phyloP scores from a whole-genome alignment of 2,888 invertebrate genomes.

The Globia sparganii region DNA sequence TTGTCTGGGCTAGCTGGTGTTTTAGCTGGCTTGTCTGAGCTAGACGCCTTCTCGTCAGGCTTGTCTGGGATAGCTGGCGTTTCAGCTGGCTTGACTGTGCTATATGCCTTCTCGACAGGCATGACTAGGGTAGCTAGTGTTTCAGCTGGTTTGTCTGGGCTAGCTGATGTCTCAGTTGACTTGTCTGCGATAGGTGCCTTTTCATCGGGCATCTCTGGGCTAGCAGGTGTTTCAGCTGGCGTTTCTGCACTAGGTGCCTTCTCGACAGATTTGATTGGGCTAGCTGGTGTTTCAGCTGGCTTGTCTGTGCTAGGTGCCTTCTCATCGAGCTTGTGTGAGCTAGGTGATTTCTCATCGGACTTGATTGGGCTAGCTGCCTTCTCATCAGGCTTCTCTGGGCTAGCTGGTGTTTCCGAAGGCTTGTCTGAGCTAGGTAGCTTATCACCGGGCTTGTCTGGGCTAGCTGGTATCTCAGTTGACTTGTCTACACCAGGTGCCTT shows the following conservation, averaged over 20 bases:
- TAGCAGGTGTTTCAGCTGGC: background rate
- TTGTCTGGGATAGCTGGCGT: background rate
- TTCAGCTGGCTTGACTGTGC: no score
- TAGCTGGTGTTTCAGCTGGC: background rate
- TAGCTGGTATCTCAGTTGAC: background rate
- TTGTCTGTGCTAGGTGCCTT: background rate
- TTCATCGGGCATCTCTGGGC: no score
- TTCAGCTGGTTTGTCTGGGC: background rate
- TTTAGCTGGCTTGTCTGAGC: background rate
- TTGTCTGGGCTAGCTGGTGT: background rate
- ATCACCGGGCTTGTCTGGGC: no score
- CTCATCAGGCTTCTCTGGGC: background rate
- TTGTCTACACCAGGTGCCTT: background rate
- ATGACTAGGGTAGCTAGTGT: background rate
- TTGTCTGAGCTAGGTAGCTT: background rate
- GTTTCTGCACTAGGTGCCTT: background rate
- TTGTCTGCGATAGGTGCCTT: conserved; percentile 15
- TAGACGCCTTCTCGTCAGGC: background rate
- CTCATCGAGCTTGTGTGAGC: conserved; percentile 1
- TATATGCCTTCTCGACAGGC: background rate
- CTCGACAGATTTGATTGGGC: conserved; percentile 3
- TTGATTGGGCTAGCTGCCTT: background rate
- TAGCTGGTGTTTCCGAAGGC: background rate
- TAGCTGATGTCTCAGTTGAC: background rate
- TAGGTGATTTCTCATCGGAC: conserved; percentile 3